These are phyloP conservation scores for Scaptomyza flava DNA, from an alignment of 2,888 invertebrate species.

Conservation along the genomic window DNA sequence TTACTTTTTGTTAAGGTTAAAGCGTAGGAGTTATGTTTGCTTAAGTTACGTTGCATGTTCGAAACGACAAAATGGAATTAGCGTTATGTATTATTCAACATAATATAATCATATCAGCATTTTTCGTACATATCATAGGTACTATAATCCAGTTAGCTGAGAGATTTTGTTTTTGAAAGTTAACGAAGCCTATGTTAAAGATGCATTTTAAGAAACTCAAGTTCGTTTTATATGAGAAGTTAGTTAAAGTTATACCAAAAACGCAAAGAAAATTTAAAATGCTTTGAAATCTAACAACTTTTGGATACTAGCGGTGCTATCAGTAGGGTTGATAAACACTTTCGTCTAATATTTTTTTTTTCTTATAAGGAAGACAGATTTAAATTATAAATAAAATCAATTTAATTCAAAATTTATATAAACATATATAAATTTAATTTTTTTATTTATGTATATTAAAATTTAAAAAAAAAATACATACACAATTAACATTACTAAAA, in stretches of 20 bases:
- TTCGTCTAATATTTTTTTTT: neutral
- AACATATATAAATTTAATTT: neutral
- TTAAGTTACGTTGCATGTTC: conserved; percentile 69
- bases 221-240: no score
- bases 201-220: neutral
- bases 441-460: conserved; percentile 14
- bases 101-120: conserved; percentile 47
- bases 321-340: no score
- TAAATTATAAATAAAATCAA: neutral
- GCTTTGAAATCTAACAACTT: no score
- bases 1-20: conserved; percentile 18
- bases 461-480: conserved; percentile 17
- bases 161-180: neutral
- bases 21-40: conserved; percentile 60
- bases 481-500: conserved; percentile 43
- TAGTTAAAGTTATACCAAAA: no score
- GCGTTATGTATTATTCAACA: conserved; percentile 57
- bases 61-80: conserved; percentile 52
- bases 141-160: neutral
- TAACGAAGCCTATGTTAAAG: neutral
- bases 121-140: conserved; percentile 24
- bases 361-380: neutral
- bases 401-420: neutral
- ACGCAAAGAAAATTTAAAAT: no score
- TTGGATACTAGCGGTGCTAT: no score